A percentile compares a stretch with the other conserved stretches of the same genome.
phyloP scores from a whole-genome alignment of 2,113 vertebrate genomes.

The Corvus cornix region DNA sequence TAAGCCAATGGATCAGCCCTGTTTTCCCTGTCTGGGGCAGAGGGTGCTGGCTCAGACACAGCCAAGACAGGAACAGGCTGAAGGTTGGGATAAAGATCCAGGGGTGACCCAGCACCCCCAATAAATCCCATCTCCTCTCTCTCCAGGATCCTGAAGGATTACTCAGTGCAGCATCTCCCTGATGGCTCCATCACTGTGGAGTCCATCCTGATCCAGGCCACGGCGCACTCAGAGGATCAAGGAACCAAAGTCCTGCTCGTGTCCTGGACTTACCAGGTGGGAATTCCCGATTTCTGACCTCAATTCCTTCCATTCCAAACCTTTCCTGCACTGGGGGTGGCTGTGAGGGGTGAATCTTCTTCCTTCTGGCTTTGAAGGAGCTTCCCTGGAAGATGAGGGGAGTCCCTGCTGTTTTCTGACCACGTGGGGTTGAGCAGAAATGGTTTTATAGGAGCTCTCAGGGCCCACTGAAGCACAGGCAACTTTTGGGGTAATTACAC shows the following conservation, averaged over 20 bases:
- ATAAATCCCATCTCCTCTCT: accelerated
- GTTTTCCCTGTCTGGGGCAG: not conserved
- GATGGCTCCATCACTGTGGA: slow-evolving; percentile 95
- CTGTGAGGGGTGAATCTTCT: not conserved
- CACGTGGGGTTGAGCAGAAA: not conserved
- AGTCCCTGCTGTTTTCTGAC: not conserved
- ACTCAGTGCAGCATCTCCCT: slow-evolving; percentile 91
- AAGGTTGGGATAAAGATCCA: accelerated
- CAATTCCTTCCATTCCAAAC: not conserved
- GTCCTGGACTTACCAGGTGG: slow-evolving; percentile 97
- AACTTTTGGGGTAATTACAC: not conserved
- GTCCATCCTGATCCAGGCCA: slow-evolving; percentile 94
- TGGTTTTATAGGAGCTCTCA: not conserved
- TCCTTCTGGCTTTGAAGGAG: not conserved
- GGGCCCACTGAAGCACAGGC: not conserved
- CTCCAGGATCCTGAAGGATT: slow-evolving; percentile 86
- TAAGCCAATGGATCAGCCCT: accelerated
- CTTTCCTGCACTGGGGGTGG: accelerated
- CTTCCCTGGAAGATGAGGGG: not conserved
- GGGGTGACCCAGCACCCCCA: not conserved
- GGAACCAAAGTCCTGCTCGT: slow-evolving; percentile 91
- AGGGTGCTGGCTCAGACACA: not conserved
- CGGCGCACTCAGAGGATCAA: slow-evolving; percentile 86
- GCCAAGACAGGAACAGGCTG: accelerated
- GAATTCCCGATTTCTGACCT: accelerated